Evolutionary conservation across 2,113 vertebrate species (phyloP).

Genomic region (Ursus arctos): DNA sequence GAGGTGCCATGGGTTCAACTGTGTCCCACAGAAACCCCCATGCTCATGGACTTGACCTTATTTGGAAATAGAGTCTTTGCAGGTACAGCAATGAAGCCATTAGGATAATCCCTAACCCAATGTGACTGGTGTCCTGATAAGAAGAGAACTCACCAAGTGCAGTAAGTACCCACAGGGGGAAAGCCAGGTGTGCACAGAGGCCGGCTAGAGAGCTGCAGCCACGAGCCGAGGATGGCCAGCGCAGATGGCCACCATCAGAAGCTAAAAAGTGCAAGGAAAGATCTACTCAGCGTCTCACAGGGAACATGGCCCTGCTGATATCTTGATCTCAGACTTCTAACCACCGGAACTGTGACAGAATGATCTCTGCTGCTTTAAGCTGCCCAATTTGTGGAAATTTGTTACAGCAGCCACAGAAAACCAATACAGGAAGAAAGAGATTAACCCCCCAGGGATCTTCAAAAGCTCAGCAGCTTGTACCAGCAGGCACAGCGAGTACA

Average conservation of each 20-base stretch:
- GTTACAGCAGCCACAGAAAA: neutral
- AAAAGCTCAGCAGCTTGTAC: rapidly evolving
- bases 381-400: no score
- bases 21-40: no score
- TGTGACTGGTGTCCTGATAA: neutral
- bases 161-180: neutral
- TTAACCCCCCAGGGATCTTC: neutral
- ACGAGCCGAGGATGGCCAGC: rapidly evolving
- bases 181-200: neutral
- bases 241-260: neutral
- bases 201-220: neutral
- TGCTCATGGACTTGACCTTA: neutral
- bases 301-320: no score
- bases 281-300: neutral
- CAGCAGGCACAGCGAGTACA: neutral
- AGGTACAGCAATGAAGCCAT: neutral
- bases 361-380: neutral
- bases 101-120: neutral
- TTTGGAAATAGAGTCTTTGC: neutral
- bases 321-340: neutral
- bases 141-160: neutral
- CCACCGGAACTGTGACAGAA: no score
- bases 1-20: neutral
- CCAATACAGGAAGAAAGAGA: neutral
- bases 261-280: neutral